These are phyloP conservation scores for Percopsis omiscomaycus DNA, from an alignment of 2,797 vertebrate species.

Conservation along the genomic window DNA sequence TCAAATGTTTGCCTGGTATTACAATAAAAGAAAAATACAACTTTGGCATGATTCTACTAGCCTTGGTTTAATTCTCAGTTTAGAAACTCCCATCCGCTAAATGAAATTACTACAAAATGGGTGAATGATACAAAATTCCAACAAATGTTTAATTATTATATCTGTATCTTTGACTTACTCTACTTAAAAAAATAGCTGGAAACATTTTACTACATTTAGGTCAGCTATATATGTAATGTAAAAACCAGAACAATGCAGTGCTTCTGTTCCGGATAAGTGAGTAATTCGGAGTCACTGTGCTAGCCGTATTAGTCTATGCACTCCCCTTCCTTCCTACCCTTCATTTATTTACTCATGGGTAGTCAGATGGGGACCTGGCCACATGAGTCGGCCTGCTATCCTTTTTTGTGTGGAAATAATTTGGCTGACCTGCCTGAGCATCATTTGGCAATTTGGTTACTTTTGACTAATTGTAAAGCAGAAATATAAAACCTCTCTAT, in stretches of 20 bases:
- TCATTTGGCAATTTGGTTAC: too few relatives aligned
- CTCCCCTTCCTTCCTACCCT: constrained; percentile 32
- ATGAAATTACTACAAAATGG: background rate
- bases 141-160: too few relatives aligned
- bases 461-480: too few relatives aligned
- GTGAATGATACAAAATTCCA: background rate
- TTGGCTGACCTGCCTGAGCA: too few relatives aligned
- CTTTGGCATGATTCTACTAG: constrained; percentile 57
- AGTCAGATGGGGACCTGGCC: background rate
- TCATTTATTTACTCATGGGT: background rate
- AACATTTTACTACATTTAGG: constrained; percentile 18
- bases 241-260: background rate
- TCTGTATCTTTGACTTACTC: background rate
- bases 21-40: constrained; percentile 56
- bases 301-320: background rate
- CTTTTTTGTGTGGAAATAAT: background rate
- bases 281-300: constrained; percentile 34
- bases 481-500: too few relatives aligned
- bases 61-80: background rate
- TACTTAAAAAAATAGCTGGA: constrained; percentile 24
- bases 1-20: constrained; percentile 63
- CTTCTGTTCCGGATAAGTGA: constrained; percentile 8
- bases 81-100: background rate
- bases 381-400: background rate
- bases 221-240: background rate